Base-by-base conservation (phyloP, 1,140 invertebrate species). In the Microvelia longipes region DNA sequence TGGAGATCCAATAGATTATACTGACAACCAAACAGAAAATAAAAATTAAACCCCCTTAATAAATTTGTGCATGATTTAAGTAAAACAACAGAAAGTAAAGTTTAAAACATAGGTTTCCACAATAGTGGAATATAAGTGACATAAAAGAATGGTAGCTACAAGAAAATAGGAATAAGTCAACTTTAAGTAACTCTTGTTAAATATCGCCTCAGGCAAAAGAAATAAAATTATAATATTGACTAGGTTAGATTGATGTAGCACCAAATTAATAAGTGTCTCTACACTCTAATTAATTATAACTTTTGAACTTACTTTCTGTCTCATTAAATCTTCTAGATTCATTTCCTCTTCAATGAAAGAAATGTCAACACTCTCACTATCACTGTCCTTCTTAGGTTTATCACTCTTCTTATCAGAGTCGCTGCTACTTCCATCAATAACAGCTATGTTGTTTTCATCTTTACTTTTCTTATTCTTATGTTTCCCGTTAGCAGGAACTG, bases 301-400 rank as follows among this genome's bases (percentile, higher is more conserved):
- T 50, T 50, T 5, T 28, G 19, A 62, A 68, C 70, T 70, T 77
- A 90, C 90, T 80, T 93, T 93, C 78, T 93, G 90, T 75, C 88
- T 88, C 90, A 93, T 93, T 70, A 94, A 79, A 72, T 93, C 91
- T 77, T 93, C 91, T 5, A 93, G 79, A 79, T 93, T 91, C 71
- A 93, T 86, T 74, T 93, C 91, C 76, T 92, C 90, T 78, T 92
- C 90, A 69, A 91, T 87, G 28, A 90, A 85, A 2, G 84, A 83
- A 68, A 90, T 84, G 75, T 90, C 88, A 29, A 90, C 82, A 70
- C 82, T 83, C 72, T 86, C 89, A 72, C 88, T 90, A 73, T 88
- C 88, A 73, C 86, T 85, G 76, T 91, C 89, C 63, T 74, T 72
- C 68, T 86, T 83, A 72, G 84, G 85, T 71, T 84, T 84, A 69